phyloP scores from a whole-genome alignment of 2,113 vertebrate species.

The Pithys albifrons region DNA sequence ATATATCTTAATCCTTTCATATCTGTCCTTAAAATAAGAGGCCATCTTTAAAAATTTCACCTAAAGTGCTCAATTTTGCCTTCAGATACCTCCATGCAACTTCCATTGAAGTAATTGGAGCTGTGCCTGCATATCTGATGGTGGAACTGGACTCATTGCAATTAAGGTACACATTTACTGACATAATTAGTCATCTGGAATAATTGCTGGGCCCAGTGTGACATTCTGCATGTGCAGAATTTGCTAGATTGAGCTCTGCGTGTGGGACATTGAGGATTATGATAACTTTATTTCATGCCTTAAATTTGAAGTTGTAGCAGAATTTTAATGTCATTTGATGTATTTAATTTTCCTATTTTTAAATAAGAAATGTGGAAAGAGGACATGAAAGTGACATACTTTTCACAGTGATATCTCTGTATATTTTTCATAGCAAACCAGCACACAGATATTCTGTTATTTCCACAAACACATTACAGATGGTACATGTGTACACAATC shows the following conservation, averaged over 20 bases:
- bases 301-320: background rate
- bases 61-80: slow-evolving; percentile 69
- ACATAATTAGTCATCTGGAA: slow-evolving; percentile 42
- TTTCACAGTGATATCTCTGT: background rate
- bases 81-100: slow-evolving; percentile 70
- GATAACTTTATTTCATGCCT: background rate
- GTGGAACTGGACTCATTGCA: slow-evolving; percentile 61
- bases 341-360: background rate
- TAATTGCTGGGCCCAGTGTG: background rate
- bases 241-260: background rate
- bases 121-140: slow-evolving; percentile 69
- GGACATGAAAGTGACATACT: background rate
- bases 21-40: slow-evolving; percentile 46
- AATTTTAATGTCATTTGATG: background rate
- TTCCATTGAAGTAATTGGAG: slow-evolving; percentile 71
- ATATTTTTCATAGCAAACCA: background rate
- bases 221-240: slow-evolving; percentile 24
- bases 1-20: slow-evolving; percentile 63
- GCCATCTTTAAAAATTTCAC: slow-evolving; percentile 69
- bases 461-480: background rate
- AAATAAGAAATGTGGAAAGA: background rate
- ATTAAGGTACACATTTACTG: slow-evolving; percentile 66
- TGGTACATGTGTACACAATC: background rate
- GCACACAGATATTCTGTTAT: background rate
- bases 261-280: background rate